phyloP scores from a whole-genome alignment of 2,797 vertebrate genomes.

The Tiaroga cobitis region DNA sequence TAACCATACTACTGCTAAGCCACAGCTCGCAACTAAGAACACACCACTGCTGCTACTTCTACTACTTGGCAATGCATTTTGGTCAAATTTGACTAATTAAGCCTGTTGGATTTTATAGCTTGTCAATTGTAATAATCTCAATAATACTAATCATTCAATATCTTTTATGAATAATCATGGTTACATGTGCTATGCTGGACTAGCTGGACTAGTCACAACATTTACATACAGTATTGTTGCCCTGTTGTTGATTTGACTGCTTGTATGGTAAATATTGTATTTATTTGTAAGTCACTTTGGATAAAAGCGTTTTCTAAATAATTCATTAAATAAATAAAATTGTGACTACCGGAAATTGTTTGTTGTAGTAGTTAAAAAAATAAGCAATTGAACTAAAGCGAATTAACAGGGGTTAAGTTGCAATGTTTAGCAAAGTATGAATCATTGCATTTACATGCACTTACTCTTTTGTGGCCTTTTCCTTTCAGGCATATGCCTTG shows the following conservation, averaged over 20 bases:
- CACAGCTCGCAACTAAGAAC: neutral
- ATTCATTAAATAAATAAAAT: too few relatives aligned
- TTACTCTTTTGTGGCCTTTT: conserved; percentile 37
- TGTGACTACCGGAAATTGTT: neutral
- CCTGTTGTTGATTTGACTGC: too few relatives aligned
- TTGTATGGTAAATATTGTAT: neutral
- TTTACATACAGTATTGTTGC: too few relatives aligned
- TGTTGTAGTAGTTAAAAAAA: neutral
- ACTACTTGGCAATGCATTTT: neutral
- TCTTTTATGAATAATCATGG: too few relatives aligned
- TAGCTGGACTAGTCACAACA: too few relatives aligned
- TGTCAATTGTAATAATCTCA: too few relatives aligned
- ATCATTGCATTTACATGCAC: conserved; percentile 2
- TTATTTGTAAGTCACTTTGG: too few relatives aligned
- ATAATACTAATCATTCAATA: too few relatives aligned
- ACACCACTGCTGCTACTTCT: neutral
- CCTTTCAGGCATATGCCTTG: neutral
- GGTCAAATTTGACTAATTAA: too few relatives aligned
- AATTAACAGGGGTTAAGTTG: neutral
- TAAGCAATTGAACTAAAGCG: neutral
- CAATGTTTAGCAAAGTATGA: neutral
- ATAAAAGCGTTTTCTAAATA: too few relatives aligned
- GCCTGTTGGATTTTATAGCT: too few relatives aligned
- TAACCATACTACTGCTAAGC: neutral
- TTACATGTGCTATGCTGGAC: too few relatives aligned